Evolutionary conservation across 2,888 invertebrate species (phyloP), one percentile per base, ranked within the genome.

Genomic region (Pyrrhia umbra): DNA sequence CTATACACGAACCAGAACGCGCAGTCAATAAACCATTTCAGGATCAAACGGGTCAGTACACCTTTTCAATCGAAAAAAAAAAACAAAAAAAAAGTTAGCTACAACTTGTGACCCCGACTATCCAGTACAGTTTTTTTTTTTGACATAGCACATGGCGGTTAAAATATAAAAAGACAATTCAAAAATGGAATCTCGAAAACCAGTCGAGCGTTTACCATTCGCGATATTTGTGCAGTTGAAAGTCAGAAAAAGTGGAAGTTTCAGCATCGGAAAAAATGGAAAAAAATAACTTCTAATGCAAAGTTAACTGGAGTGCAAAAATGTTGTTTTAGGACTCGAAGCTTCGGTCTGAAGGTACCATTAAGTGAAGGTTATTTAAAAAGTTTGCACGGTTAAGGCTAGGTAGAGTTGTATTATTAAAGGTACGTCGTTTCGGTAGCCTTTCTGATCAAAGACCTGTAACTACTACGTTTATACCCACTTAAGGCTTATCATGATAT

Each of bases 181-280:
- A 20, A 46, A 70, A 71, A 37, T 71, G 13, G 55, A 55, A 71
- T 59, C 46, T 49, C 65, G 51, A 43, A 64, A 71, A 43, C 71
- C 37, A 59, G 51, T 23, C 18, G 10, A 51, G 30, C 59, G 47
- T 42, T 46, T 20, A 18, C 54, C 21, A 39, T 64, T 54, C 71
- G 30, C 25, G 40, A 39, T 70, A 54, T 65, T 55, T 58, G 50
- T 65, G 45, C 71, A 71, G 54, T 58, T 47, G 69, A 58, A 57
- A 55, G 21, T 34, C 20, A 15, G 10, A 58, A 64, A 64, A 63
- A 56, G 10, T 37, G 34, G n/a, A 16, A 18, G 52, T 46, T 34
- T 34, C n/a, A 13, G 34, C 13, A 54, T 55, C 37, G 52, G 23
- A 23, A 65, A 59, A 69, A 64, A 39, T 18, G 10, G 10, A 46